Evolutionary conservation across 2,797 vertebrate genomes (phyloP).

Genomic region (Somateria mollissima): DNA sequence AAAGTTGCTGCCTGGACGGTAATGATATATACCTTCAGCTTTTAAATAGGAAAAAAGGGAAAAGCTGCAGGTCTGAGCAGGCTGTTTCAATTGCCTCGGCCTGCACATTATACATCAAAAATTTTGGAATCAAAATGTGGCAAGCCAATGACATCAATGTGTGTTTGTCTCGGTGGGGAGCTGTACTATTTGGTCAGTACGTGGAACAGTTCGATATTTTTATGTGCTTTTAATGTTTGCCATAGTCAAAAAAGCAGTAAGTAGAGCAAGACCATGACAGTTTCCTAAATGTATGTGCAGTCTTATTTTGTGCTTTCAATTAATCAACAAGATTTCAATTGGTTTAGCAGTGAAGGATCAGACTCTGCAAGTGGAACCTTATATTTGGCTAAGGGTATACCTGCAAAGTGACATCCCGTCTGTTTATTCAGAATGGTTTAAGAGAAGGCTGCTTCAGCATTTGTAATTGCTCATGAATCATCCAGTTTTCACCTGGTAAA

Average conservation of each 20-base stretch:
- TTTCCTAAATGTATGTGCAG: neutral
- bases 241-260: neutral
- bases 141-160: neutral
- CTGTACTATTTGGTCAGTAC: neutral
- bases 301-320: neutral
- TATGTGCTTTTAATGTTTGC: conserved; percentile 6
- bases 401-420: neutral
- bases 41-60: conserved; percentile 43
- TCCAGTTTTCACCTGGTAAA: neutral
- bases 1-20: conserved; percentile 98
- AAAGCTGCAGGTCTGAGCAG: conserved; percentile 42
- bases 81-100: conserved; percentile 22
- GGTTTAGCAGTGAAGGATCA: neutral
- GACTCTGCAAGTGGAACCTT: neutral
- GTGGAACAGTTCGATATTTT: neutral
- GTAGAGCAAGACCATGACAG: neutral
- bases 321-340: neutral
- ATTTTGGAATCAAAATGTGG: conserved; percentile 11
- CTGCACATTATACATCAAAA: neutral
- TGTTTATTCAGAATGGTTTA: neutral
- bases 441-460: neutral
- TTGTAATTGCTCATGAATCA: neutral
- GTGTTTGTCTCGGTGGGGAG: neutral
- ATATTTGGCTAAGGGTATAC: neutral
- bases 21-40: conserved; percentile 69